phyloP scores from a whole-genome alignment of 2,113 vertebrate genomes.

The Lagopus leucura region DNA sequence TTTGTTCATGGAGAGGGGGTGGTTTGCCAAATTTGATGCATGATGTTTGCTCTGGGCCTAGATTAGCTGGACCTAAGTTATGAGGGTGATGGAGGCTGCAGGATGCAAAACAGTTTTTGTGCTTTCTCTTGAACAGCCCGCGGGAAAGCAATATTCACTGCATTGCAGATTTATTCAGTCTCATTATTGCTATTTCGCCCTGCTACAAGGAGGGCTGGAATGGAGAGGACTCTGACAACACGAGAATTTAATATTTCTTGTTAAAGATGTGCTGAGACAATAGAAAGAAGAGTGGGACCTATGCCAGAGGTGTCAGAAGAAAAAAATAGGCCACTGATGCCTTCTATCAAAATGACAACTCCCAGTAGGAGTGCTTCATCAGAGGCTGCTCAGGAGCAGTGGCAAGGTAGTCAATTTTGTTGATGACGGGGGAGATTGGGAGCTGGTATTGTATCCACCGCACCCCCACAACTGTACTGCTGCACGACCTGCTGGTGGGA shows the following conservation, averaged over 20 bases:
- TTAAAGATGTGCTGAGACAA: constrained; percentile 8
- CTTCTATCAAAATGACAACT: constrained; percentile 48
- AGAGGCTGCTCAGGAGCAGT: background rate
- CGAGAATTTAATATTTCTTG: background rate
- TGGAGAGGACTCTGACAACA: background rate
- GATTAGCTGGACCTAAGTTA: background rate
- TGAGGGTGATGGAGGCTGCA: background rate
- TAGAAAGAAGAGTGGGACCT: constrained; percentile 7
- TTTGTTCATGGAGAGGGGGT: background rate
- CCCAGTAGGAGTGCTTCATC: constrained; percentile 1
- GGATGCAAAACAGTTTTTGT: background rate
- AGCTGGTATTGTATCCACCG: background rate
- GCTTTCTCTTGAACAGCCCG: background rate
- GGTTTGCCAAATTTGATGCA: background rate
- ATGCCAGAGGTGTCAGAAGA: constrained; percentile 7
- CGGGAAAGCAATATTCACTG: background rate
- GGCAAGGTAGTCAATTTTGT: constrained; percentile 20
- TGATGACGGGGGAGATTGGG: background rate
- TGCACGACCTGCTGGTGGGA: constrained; percentile 42
- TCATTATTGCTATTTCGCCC: background rate
- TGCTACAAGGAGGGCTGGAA: background rate
- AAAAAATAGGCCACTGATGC: background rate
- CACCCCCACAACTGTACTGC: background rate
- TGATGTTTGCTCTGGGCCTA: background rate
- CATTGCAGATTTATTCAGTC: background rate